These are phyloP conservation scores for Chrosomus eos DNA, from an alignment of 2,797 vertebrate species.

Conservation along the genomic window DNA sequence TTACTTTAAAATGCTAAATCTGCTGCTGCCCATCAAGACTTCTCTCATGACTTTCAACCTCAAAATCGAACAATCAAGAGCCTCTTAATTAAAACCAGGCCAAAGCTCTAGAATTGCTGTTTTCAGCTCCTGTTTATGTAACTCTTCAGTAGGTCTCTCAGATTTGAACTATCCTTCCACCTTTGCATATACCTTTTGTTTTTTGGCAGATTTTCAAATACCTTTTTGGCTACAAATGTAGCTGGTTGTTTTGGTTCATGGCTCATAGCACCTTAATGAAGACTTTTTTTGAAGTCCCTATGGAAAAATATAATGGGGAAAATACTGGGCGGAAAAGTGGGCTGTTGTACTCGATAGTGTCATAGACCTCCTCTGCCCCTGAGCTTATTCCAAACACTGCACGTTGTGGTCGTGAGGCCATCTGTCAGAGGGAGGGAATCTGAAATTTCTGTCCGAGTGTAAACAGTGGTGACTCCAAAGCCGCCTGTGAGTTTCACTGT, in stretches of 20 bases:
- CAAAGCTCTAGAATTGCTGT: conserved; percentile 41
- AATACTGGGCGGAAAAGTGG: not conserved
- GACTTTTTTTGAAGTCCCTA: not conserved
- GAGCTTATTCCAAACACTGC: conserved; percentile 80
- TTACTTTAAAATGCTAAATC: conserved; percentile 78
- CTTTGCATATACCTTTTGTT: conserved; percentile 60
- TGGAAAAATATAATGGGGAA: not conserved
- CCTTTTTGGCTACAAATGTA: not conserved
- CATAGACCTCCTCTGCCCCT: conserved; percentile 76
- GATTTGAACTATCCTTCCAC: conserved; percentile 41
- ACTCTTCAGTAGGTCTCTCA: not conserved
- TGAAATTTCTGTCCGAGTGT: conserved; percentile 76
- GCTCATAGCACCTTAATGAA: not conserved
- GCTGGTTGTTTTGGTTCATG: not conserved
- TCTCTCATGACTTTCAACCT: conserved; percentile 73
- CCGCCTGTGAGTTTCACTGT: conserved; percentile 74
- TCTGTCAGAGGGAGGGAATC: conserved; percentile 80
- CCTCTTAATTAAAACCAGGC: conserved; percentile 75
- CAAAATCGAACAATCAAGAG: conserved; percentile 73
- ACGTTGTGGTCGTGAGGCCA: conserved; percentile 81
- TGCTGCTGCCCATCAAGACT: conserved; percentile 73
- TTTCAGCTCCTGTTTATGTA: conserved; percentile 29
- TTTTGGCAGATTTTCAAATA: not conserved
- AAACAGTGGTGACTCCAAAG: conserved; percentile 81
- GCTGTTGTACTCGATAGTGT: conserved; percentile 77